phyloP scores from a whole-genome alignment of 2,113 vertebrate species.

The Peromyscus leucopus region DNA sequence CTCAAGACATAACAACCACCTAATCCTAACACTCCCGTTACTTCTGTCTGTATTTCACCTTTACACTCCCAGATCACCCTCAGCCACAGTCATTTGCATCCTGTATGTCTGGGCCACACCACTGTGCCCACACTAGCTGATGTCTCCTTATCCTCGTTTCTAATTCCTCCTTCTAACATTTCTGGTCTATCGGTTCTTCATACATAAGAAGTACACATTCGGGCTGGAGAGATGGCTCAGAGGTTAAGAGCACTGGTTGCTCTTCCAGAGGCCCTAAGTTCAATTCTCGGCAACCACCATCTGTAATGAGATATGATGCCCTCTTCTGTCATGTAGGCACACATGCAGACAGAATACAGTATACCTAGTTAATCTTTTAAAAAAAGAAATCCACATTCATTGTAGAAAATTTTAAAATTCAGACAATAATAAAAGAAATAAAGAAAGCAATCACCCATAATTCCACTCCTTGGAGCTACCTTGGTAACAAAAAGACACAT shows the following conservation, averaged over 20 bases:
- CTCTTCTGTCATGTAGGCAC: too few relatives aligned
- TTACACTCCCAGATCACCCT: background rate
- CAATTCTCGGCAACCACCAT: too few relatives aligned
- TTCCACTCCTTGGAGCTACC: background rate
- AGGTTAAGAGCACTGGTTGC: too few relatives aligned
- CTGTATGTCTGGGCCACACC: background rate
- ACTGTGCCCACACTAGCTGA: too few relatives aligned
- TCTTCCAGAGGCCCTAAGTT: too few relatives aligned
- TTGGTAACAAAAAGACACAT: background rate
- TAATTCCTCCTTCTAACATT: conserved; percentile 38
- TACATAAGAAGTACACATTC: conserved; percentile 36
- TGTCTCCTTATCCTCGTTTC: background rate
- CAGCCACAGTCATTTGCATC: background rate
- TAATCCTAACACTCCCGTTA: background rate
- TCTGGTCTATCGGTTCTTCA: conserved; percentile 26
- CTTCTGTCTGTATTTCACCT: background rate
- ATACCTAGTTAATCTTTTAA: too few relatives aligned
- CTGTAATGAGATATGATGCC: too few relatives aligned
- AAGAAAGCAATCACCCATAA: background rate
- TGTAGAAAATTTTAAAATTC: background rate
- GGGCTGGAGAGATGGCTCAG: too few relatives aligned
- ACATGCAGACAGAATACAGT: too few relatives aligned
- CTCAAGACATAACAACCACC: background rate
- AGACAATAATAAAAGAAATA: background rate
- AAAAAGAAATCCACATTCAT: conserved; percentile 22